Evolutionary conservation across 2,113 vertebrate species (phyloP).

Genomic region (Poeciliopsis prolifica): DNA sequence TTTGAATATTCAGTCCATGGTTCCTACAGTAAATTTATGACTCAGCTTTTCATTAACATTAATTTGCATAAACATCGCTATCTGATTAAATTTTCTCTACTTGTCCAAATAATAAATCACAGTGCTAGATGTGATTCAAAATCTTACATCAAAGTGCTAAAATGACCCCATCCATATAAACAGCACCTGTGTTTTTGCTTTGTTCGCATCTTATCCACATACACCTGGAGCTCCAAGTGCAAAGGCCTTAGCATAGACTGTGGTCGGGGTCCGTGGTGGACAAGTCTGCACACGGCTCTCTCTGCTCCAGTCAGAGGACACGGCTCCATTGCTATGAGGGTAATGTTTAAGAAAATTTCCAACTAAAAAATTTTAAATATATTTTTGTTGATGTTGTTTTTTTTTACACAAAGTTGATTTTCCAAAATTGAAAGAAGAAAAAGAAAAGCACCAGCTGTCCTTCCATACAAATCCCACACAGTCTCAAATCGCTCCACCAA

Average conservation of each 20-base stretch:
- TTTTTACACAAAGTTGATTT: not conserved
- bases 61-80: not conserved
- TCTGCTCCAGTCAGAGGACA: slow-evolving; percentile 79
- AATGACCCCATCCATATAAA: not conserved
- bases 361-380: not conserved
- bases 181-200: slow-evolving; percentile 82
- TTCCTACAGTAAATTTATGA: too few relatives aligned
- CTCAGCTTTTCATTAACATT: too few relatives aligned
- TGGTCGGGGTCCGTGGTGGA: slow-evolving; percentile 77
- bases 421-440: not conserved
- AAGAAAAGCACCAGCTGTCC: not conserved
- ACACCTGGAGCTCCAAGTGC: slow-evolving; percentile 79
- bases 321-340: slow-evolving; percentile 61
- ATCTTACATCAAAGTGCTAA: not conserved
- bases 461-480: slow-evolving; percentile 8
- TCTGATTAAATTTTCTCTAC: not conserved
- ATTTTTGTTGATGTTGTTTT: not conserved
- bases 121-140: not conserved
- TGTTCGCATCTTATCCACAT: slow-evolving; percentile 75
- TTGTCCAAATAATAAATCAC: slow-evolving; percentile 2
- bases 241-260: slow-evolving; percentile 77
- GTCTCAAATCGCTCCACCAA: slow-evolving; percentile 6
- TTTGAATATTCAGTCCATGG: too few relatives aligned
- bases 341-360: not conserved
- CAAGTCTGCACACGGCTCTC: slow-evolving; percentile 81